These are phyloP conservation scores for Anthonomus grandis DNA, from an alignment of 1,140 invertebrate species.

Conservation along the genomic window DNA sequence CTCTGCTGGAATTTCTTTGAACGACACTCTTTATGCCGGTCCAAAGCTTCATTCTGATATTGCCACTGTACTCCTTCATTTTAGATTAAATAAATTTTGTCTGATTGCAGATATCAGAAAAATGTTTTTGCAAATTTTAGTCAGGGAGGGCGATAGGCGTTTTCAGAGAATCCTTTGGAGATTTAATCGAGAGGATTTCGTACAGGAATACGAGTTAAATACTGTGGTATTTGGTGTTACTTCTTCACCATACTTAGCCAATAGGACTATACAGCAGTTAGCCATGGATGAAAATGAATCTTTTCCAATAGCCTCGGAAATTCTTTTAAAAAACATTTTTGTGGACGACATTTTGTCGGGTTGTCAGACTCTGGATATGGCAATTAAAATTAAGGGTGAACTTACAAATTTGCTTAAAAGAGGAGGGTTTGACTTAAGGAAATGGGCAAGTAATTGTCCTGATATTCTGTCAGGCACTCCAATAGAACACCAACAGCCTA, in stretches of 20 bases:
- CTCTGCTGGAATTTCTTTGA: constrained; percentile 37
- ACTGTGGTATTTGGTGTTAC: constrained; percentile 46
- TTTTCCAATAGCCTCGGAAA: constrained; percentile 36
- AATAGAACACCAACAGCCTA: neutral
- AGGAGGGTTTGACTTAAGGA: constrained; percentile 13
- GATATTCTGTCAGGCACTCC: neutral
- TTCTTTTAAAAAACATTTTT: constrained; percentile 20
- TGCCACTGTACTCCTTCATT: constrained; percentile 43
- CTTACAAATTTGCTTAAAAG: neutral
- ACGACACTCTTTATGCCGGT: constrained; percentile 39
- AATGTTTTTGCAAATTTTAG: constrained; percentile 47
- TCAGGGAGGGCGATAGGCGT: constrained; percentile 34
- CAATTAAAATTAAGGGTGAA: neutral
- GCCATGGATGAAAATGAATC: constrained; percentile 28
- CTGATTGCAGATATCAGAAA: constrained; percentile 44
- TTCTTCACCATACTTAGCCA: constrained; percentile 38
- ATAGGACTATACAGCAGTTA: constrained; percentile 35
- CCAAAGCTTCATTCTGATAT: constrained; percentile 46
- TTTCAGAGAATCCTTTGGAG: constrained; percentile 48
- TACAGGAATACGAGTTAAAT: constrained; percentile 37
- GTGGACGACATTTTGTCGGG: constrained; percentile 30
- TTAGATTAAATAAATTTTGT: constrained; percentile 36
- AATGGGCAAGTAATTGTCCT: constrained; percentile 8
- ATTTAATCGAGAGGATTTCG: constrained; percentile 16
- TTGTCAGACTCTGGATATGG: neutral